Conservation (phyloP, 2,113 vertebrate genomes). For the Rhipidura dahli region DNA sequence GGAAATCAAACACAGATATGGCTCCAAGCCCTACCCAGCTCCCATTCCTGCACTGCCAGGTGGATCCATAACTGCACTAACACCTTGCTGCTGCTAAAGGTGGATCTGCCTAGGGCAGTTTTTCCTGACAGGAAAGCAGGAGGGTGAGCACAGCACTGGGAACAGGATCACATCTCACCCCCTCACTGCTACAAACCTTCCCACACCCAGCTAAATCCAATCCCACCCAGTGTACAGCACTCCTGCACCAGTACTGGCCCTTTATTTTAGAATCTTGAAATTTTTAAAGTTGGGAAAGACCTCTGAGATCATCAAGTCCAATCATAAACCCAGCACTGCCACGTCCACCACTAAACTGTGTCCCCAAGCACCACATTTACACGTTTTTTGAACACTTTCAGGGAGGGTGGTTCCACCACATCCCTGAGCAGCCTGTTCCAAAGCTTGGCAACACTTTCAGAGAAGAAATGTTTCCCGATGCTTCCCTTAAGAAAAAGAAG, state of each 20-base stretch:
- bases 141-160: neutral
- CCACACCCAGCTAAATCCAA: neutral
- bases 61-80: neutral
- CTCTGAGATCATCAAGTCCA: fast-evolving
- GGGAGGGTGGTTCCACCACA: neutral
- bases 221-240: fast-evolving
- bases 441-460: fast-evolving
- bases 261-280: neutral
- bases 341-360: neutral
- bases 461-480: neutral
- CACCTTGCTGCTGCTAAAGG: neutral
- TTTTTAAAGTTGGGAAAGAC: neutral
- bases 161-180: neutral
- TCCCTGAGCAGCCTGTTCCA: neutral
- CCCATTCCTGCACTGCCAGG: neutral
- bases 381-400: neutral
- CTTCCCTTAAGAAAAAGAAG: neutral
- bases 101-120: neutral
- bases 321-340: neutral
- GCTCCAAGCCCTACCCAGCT: neutral
- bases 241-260: too few species aligned
- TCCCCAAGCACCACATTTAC: neutral
- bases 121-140: neutral
- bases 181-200: neutral
- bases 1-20: neutral